Conservation (phyloP, 2,797 vertebrate species). For the Tachyglossus aculeatus region DNA sequence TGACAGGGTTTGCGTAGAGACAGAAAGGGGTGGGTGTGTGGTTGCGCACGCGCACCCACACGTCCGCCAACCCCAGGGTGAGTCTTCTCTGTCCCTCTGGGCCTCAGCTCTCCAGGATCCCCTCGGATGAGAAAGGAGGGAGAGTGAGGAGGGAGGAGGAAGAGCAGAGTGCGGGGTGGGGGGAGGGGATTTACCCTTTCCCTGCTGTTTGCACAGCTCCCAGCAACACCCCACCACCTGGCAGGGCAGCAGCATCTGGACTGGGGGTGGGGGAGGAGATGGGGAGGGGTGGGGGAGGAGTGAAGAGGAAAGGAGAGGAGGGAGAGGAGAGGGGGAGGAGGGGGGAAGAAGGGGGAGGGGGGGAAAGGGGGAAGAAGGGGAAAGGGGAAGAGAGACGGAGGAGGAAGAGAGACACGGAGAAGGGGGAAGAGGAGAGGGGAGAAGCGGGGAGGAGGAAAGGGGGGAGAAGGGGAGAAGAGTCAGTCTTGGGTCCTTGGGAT, state of each 20-base stretch:
- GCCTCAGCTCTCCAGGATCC: too few relatives aligned
- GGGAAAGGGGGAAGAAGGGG: background rate
- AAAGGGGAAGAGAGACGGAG: background rate
- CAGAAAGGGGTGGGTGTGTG: too few relatives aligned
- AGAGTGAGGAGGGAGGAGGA: background rate
- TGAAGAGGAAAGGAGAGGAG: background rate
- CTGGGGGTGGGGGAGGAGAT: background rate
- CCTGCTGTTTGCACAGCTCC: constrained; percentile 7
- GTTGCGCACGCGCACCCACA: too few relatives aligned
- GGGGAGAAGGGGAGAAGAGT: too few relatives aligned
- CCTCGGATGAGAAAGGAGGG: background rate
- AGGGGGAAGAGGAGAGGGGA: too few relatives aligned
- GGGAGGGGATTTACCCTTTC: background rate
- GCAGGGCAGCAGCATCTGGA: background rate
- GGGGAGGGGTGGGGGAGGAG: background rate
- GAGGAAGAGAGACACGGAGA: too few relatives aligned
- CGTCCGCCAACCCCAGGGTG: too few relatives aligned
- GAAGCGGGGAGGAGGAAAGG: background rate
- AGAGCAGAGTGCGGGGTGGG: background rate
- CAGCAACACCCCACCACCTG: too few relatives aligned
- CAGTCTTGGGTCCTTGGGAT: too few relatives aligned
- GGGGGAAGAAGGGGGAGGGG: background rate
- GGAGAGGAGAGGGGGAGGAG: background rate
- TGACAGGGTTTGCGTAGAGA: too few relatives aligned
- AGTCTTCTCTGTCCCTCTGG: too few relatives aligned